These are phyloP conservation scores for Apis dorsata DNA, from an alignment of 1,140 invertebrate species.

Conservation along the genomic window DNA sequence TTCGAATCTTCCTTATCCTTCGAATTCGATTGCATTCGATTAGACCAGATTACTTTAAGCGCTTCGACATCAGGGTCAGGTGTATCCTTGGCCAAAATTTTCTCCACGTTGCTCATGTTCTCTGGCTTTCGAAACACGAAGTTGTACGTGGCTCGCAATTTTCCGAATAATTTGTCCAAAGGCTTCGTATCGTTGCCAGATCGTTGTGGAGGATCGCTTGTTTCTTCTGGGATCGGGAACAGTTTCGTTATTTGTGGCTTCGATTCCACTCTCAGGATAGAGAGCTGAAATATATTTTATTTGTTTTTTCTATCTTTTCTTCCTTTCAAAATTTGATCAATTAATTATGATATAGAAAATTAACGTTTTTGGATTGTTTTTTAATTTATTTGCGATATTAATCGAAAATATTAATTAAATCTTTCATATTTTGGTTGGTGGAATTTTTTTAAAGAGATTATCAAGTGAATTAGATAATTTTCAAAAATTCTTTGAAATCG, in stretches of 20 bases:
- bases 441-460: not conserved
- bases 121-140: slow-evolving; percentile 71
- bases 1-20: not conserved
- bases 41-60: slow-evolving; percentile 42
- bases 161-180: slow-evolving; percentile 70
- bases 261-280: slow-evolving; percentile 56
- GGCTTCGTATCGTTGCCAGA: slow-evolving; percentile 58
- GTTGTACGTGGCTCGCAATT: slow-evolving; percentile 72
- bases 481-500: not conserved
- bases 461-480: not conserved
- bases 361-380: not conserved
- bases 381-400: not conserved
- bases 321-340: not conserved
- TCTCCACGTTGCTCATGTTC: slow-evolving; percentile 67
- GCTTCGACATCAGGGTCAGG: slow-evolving; percentile 31
- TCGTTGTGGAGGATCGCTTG: slow-evolving; percentile 57
- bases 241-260: slow-evolving; percentile 71
- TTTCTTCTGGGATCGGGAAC: slow-evolving; percentile 66
- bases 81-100: slow-evolving; percentile 50
- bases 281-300: slow-evolving; percentile 57
- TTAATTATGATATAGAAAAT: not conserved
- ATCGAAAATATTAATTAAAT: too few relatives aligned
- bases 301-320: slow-evolving; percentile 13
- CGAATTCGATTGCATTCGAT: not conserved
- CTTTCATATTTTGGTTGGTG: not conserved